Base-by-base conservation (phyloP, 37 sponge, comb jelly and placozoan genomes). In the Spongilla lacustris region DNA sequence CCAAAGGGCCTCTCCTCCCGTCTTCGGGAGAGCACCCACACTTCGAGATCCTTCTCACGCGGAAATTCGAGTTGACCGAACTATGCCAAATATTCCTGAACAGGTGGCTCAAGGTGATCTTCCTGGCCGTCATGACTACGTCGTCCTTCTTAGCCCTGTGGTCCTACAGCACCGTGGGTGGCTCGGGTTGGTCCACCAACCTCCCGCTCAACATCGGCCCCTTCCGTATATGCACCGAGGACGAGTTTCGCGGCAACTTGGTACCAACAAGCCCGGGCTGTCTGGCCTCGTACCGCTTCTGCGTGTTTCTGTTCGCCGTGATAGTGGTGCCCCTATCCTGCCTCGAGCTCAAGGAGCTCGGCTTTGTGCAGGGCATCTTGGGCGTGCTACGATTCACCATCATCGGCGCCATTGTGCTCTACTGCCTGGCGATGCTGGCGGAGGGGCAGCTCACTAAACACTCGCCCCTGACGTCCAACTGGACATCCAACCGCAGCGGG, bases 41-140 rank as follows among this genome's bases (percentile, higher is more conserved):
- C 2, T 82, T 75, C 48, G 77, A 83, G 28, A 71, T 91, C 23
- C 33, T 38, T 0, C 81, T 81, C 31, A 74, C 50, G 26, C 66
- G 95, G 23, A 92, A 92, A 75, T 92, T 95, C 68, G 95, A 95
- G 50, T 78, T 83, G 35, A 89, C 50, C 13, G 95, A 95, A 80
- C 46, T 95, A 37, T 89, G 90, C 73, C 78, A 87, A 34, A 35
- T 89, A 14, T 89, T 93, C 85, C 50, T 92, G 48, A 88, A 83
- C 66, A 34, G 27, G 14, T 74, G 49, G 34, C 35, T 82, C 58
- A 88, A 91, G 82, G 33, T 74, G 26, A 22, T 78, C 66, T 92
- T 83, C 76, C 32, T 89, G 21, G 68, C 89, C 13, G 69, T 89
- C 25, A 24, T 92, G 46, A 77, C 50, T 2, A 31, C 81, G 6